Base-by-base conservation (phyloP, 2,888 invertebrate species). In the Dendrolimus pini region DNA sequence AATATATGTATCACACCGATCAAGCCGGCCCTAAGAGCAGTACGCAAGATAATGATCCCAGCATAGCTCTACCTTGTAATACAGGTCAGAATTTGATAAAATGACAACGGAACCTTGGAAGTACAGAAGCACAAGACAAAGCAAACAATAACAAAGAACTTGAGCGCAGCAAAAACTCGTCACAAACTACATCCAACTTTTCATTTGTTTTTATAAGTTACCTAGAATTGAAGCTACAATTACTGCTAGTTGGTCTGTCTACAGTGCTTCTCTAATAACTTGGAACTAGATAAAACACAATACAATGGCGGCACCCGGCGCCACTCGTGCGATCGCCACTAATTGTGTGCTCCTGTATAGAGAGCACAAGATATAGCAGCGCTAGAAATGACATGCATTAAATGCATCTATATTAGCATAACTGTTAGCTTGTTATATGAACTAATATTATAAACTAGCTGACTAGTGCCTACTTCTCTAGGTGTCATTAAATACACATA, bases 341-440 rank as follows among this genome's bases (percentile, higher is more conserved):
- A 77, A 76, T 78, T 76, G 74, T 77, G 71, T 74, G 62, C 66
- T 69, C 74, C 75, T 75, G 77, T 73, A 30, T 72, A 72, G 63
- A 72, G 66, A 67, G 66, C 55, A 9, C 41, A 13, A 55, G 62
- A 63, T 59, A 13, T 59, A 60, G 10, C 41, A 41, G 54, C 56
- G 14, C 60, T 64, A 54, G 61, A 70, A 59, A 42, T 57, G 63
- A 0, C 42, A 53, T 7, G 8, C 52, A 12, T 59, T 65, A 12
- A 13, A 14, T 13, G 13, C 55, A 55, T 59, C 56, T 54, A 54
- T 12, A 42, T 14, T 8, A 9, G 41, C 7, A 52, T n/a, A 59
- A 10, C 2, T 30, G 0, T 30, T 6, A 30, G 30, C 6, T 6
- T 30, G 30, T 30, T 30, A 30, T 6, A 6, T 0, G 30, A 30